Evolutionary conservation across 2,797 vertebrate species (phyloP).

Genomic region (Anniella stebbinsi): DNA sequence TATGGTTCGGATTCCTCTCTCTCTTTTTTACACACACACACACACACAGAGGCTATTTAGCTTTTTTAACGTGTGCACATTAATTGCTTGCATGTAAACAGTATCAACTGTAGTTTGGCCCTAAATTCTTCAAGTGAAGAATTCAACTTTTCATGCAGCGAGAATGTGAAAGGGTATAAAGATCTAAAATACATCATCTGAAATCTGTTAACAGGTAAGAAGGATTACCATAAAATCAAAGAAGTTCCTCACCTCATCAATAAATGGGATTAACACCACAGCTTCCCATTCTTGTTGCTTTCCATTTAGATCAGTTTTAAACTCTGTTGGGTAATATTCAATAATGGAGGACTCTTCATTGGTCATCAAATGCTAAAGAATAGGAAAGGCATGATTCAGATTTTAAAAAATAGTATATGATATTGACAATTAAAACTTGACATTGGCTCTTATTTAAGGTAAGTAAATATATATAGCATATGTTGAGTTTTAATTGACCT

Average conservation of each 20-base stretch:
- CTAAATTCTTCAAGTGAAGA: neutral
- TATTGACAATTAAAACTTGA: neutral
- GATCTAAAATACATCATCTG: neutral
- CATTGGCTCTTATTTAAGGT: neutral
- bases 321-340: conserved; percentile 95
- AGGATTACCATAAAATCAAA: neutral
- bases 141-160: neutral
- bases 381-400: conserved; percentile 40
- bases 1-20: neutral
- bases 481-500: too few species aligned
- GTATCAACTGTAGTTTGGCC: neutral
- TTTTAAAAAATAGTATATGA: conserved; percentile 21
- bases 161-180: neutral
- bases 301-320: conserved; percentile 97
- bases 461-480: neutral
- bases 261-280: conserved; percentile 98
- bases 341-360: conserved; percentile 91
- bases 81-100: neutral
- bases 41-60: neutral
- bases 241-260: conserved; percentile 88
- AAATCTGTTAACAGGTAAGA: neutral
- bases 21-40: too few species aligned
- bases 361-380: conserved; percentile 91
- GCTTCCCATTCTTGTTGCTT: conserved; percentile 99
- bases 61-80: neutral